These are phyloP conservation scores for Acanthurus tractus DNA, from an alignment of 2,797 vertebrate genomes.

Conservation along the genomic window DNA sequence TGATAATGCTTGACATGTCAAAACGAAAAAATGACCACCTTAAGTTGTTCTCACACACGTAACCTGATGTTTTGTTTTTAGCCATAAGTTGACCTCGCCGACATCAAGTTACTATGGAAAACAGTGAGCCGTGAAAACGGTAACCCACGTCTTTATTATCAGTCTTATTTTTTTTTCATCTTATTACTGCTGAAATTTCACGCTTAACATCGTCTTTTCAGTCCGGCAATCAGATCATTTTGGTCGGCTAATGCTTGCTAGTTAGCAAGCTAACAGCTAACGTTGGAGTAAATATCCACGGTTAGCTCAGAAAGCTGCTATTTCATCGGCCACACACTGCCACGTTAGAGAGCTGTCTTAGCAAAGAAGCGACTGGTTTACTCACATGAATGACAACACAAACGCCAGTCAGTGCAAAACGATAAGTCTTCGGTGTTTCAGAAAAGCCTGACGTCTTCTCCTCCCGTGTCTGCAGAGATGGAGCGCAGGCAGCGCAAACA, in stretches of 20 bases:
- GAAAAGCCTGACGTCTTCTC: conserved; percentile 10
- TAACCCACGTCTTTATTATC: rapidly evolving
- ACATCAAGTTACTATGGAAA: background rate
- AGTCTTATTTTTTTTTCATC: background rate
- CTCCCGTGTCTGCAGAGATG: conserved; percentile 41
- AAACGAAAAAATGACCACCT: background rate
- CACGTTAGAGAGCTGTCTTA: background rate
- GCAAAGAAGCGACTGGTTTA: conserved; percentile 24
- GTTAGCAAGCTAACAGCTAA: conserved; percentile 27
- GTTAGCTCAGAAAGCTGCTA: conserved; percentile 4
- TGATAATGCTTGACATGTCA: background rate
- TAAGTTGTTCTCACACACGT: background rate
- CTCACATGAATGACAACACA: conserved; percentile 64
- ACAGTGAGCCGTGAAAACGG: background rate
- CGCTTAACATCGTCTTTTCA: background rate
- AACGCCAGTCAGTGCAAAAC: conserved; percentile 35
- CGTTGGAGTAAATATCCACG: background rate
- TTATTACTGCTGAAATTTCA: background rate
- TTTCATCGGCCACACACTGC: background rate
- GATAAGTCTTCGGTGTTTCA: conserved; percentile 16
- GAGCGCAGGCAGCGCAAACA: conserved; percentile 13
- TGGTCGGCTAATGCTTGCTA: conserved; percentile 53
- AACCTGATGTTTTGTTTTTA: conserved; percentile 64
- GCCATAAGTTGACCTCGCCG: conserved; percentile 8
- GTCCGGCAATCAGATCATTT: background rate